Evolutionary conservation across 1,140 invertebrate species (phyloP).

Genomic region (Steinernema feltiae): DNA sequence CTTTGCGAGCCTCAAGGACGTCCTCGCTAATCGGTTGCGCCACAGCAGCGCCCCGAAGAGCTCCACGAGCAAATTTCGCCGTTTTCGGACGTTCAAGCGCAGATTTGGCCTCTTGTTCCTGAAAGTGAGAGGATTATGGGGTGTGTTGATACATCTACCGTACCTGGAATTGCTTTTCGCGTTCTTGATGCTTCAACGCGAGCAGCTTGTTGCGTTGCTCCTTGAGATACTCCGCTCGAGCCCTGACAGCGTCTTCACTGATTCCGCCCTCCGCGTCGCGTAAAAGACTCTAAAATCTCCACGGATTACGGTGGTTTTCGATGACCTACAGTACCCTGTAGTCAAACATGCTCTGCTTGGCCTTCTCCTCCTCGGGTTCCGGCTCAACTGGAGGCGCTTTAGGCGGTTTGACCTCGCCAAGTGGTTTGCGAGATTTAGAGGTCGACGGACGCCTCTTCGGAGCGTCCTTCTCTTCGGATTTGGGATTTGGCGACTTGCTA

Average conservation of each 20-base stretch:
- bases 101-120: slow-evolving; percentile 11
- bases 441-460: neutral
- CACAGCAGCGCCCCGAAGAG: slow-evolving; percentile 49
- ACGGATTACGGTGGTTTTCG: too few species aligned
- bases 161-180: slow-evolving; percentile 68
- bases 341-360: neutral
- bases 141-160: neutral
- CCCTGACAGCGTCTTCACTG: slow-evolving; percentile 67
- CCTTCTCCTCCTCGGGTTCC: neutral
- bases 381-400: neutral
- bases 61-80: slow-evolving; percentile 36
- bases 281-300: slow-evolving; percentile 69
- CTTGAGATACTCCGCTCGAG: slow-evolving; percentile 74
- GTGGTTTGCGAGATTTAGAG: neutral
- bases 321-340: slow-evolving; percentile 61
- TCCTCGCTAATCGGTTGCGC: neutral
- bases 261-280: slow-evolving; percentile 67
- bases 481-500: neutral
- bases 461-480: neutral
- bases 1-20: neutral
- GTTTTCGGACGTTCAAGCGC: slow-evolving; percentile 32
- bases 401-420: neutral
- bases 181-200: slow-evolving; percentile 75
- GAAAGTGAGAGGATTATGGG: neutral
- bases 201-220: slow-evolving; percentile 81